A percentile compares a stretch with the other conserved stretches of the same genome.
phyloP scores from a whole-genome alignment of 2,113 vertebrate genomes.

The Puma concolor region DNA sequence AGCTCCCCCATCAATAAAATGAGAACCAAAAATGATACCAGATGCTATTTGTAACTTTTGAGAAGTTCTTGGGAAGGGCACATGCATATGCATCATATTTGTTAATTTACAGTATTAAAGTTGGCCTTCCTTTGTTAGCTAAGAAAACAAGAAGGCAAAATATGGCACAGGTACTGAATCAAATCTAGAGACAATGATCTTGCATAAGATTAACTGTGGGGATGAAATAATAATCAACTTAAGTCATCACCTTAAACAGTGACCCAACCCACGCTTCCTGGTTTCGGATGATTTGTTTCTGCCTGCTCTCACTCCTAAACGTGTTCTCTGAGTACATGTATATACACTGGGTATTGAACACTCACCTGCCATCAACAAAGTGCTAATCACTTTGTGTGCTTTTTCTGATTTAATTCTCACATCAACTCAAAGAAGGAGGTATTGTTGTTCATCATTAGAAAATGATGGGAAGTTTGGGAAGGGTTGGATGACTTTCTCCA shows the following conservation, averaged over 20 bases:
- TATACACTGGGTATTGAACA: not conserved
- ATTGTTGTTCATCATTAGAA: not conserved
- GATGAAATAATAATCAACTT: constrained; percentile 32
- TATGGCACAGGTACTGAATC: not conserved
- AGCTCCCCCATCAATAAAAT: not conserved
- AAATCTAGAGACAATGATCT: not conserved
- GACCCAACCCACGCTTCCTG: not conserved
- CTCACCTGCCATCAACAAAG: not conserved
- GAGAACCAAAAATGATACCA: not conserved
- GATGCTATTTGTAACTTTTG: not conserved
- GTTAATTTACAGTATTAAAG: not conserved
- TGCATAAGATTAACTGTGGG: not conserved
- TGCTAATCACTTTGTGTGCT: not conserved
- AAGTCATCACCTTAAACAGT: not conserved
- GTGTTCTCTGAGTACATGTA: not conserved
- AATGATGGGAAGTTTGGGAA: not conserved
- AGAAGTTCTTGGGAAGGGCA: not conserved
- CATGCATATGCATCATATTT: not conserved
- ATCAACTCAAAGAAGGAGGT: not conserved
- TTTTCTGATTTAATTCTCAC: not conserved
- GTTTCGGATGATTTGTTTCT: not conserved
- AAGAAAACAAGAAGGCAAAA: not conserved
- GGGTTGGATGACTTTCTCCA: not conserved
- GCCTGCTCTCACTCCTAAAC: not conserved
- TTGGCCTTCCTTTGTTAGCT: not conserved